Conservation (phyloP, 30 jellyfish, hydroid and myxozoan genomes). For the Hydractinia symbiolongicarpus region DNA sequence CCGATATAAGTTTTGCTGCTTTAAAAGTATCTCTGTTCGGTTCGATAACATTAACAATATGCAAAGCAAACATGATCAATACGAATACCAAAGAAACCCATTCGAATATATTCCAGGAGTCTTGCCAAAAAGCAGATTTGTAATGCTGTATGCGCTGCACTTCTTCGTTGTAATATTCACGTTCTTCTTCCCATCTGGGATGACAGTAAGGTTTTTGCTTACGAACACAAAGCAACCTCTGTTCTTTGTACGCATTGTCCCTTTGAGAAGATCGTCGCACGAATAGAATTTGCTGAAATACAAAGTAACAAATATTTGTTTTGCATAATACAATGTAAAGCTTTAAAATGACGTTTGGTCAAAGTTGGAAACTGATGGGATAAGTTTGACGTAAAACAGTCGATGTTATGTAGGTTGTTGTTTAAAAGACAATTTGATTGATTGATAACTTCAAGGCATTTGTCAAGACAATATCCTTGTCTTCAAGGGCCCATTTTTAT, state of each 20-base stretch:
- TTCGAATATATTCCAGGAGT: slow-evolving; percentile 80
- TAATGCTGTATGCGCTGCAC: slow-evolving; percentile 35
- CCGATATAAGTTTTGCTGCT: slow-evolving; percentile 47
- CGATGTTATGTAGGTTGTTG: too few species aligned
- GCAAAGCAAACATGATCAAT: slow-evolving; percentile 42
- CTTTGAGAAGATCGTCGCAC: background rate
- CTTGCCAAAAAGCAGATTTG: slow-evolving; percentile 42
- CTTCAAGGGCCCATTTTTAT: too few species aligned
- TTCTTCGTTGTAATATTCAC: slow-evolving; percentile 53
- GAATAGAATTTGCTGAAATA: slow-evolving; percentile 22
- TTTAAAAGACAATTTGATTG: too few species aligned
- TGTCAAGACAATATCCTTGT: too few species aligned
- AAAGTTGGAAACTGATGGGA: background rate
- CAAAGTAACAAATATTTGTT: background rate
- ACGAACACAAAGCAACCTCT: background rate
- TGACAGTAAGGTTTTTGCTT: slow-evolving; percentile 56
- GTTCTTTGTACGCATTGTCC: slow-evolving; percentile 22
- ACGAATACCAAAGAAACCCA: slow-evolving; percentile 46
- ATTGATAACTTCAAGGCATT: too few species aligned
- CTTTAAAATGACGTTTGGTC: background rate
- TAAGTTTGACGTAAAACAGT: too few species aligned
- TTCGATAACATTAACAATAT: slow-evolving; percentile 17
- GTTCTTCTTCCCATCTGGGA: slow-evolving; percentile 93
- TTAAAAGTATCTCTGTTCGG: background rate
- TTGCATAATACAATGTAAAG: background rate